phyloP scores from a whole-genome alignment of 2,113 vertebrate species.

The Rafetus swinhoei region DNA sequence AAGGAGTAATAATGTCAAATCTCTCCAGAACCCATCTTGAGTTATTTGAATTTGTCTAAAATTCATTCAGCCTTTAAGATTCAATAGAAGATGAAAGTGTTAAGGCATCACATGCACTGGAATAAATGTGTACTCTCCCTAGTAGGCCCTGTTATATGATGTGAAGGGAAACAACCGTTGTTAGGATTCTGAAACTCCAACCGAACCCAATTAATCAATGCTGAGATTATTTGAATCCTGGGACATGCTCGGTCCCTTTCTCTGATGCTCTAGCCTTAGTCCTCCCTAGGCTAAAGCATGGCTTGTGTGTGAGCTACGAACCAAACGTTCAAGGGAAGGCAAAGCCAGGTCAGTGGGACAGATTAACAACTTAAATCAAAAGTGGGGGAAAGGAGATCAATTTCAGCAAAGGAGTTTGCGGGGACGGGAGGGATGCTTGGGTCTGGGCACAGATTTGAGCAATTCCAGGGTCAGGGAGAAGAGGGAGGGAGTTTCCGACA shows the following conservation, averaged over 20 bases:
- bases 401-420: constrained; percentile 86
- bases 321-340: constrained; percentile 72
- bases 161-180: constrained; percentile 85
- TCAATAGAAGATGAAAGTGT: constrained; percentile 78
- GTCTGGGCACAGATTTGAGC: neutral
- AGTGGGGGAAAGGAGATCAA: constrained; percentile 80
- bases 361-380: constrained; percentile 88
- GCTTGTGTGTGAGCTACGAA: constrained; percentile 81
- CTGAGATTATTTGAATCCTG: constrained; percentile 86
- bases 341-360: constrained; percentile 77
- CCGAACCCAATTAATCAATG: constrained; percentile 87
- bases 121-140: constrained; percentile 79
- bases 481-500: fast-evolving
- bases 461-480: neutral
- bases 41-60: constrained; percentile 84
- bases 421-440: constrained; percentile 43
- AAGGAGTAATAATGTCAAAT: constrained; percentile 70
- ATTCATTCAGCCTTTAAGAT: constrained; percentile 76
- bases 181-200: constrained; percentile 83
- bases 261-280: constrained; percentile 83
- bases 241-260: constrained; percentile 84
- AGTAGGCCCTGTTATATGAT: constrained; percentile 77
- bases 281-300: constrained; percentile 75
- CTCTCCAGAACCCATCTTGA: constrained; percentile 77
- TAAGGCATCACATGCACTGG: constrained; percentile 72